Evolutionary conservation across 2,888 invertebrate genomes (phyloP).

Genomic region (Dryomyza anilis): DNA sequence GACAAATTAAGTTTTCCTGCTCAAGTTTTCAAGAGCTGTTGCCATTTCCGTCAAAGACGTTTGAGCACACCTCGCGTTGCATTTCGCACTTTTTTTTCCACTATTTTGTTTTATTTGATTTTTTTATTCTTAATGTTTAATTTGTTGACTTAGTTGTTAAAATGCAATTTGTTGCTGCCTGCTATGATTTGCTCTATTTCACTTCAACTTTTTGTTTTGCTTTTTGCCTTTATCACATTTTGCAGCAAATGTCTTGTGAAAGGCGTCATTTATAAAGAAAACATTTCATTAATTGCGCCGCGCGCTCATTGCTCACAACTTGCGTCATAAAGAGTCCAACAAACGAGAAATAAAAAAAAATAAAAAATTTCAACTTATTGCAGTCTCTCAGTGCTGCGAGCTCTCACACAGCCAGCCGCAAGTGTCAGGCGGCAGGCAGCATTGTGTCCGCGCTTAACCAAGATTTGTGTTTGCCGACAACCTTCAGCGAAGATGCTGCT

Average conservation of each 20-base stretch:
- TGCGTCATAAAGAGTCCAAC: background rate
- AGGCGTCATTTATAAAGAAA: conserved; percentile 22
- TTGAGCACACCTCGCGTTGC: background rate
- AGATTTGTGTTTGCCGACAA: conserved; percentile 12
- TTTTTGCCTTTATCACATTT: background rate
- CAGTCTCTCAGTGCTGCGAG: too few species aligned
- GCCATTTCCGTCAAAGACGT: conserved; percentile 7
- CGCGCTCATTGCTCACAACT: too few species aligned
- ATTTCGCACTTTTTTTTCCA: background rate
- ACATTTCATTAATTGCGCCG: conserved; percentile 24
- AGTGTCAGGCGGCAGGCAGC: background rate
- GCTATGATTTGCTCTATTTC: background rate
- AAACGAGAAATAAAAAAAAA: too few species aligned
- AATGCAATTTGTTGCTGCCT: too few species aligned
- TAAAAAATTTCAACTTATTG: too few species aligned
- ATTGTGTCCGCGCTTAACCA: background rate
- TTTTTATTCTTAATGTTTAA: background rate
- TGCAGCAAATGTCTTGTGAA: conserved; percentile 2
- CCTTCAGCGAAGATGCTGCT: background rate
- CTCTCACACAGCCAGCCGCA: background rate
- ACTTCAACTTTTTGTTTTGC: background rate
- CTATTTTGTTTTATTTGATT: background rate
- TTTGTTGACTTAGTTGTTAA: conserved; percentile 21
- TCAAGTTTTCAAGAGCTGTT: conserved; percentile 8
- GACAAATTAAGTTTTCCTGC: conserved; percentile 11